Percentiles rank a stretch among this genome's conserved stretches.
These are phyloP conservation scores for Ceratotherium simum DNA, from an alignment of 2,113 vertebrate species.

Conservation along the genomic window DNA sequence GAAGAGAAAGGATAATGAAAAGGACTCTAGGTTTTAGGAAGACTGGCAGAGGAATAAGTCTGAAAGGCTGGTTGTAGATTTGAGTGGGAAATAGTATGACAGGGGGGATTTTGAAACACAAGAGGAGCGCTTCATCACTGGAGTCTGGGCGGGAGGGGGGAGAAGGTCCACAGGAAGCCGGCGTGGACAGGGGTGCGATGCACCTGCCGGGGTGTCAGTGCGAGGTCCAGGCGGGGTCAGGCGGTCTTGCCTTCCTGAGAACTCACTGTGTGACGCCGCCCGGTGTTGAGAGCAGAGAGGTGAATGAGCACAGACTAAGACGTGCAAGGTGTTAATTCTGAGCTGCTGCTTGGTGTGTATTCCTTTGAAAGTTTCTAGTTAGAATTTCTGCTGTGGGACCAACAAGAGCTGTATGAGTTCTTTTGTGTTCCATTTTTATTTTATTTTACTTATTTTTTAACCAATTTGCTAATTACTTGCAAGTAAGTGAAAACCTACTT, in stretches of 20 bases:
- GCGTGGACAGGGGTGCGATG: not conserved
- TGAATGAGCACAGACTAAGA: constrained; percentile 27
- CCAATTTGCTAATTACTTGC: constrained; percentile 68
- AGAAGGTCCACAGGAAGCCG: not conserved
- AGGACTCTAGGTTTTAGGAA: not conserved
- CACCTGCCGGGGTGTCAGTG: accelerated
- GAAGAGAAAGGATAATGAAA: not conserved
- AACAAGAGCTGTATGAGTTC: constrained; percentile 21
- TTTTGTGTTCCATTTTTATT: constrained; percentile 40
- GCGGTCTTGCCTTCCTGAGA: not conserved
- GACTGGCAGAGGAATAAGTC: not conserved
- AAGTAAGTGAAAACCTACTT: constrained; percentile 80
- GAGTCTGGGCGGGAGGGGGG: not conserved
- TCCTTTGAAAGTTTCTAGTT: constrained; percentile 75
- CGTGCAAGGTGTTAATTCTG: constrained; percentile 67
- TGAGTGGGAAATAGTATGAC: constrained; percentile 19
- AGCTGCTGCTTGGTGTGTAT: constrained; percentile 35
- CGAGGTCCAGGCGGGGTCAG: not conserved
- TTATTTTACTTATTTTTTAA: constrained; percentile 49
- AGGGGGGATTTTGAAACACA: accelerated
- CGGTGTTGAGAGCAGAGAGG: constrained; percentile 40
- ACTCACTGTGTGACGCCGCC: not conserved
- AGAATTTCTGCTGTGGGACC: constrained; percentile 76
- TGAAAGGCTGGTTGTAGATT: not conserved
- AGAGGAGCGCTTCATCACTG: not conserved